Conservation (phyloP, 2,888 invertebrate genomes). For the Branchipolynoe longqiensis region DNA sequence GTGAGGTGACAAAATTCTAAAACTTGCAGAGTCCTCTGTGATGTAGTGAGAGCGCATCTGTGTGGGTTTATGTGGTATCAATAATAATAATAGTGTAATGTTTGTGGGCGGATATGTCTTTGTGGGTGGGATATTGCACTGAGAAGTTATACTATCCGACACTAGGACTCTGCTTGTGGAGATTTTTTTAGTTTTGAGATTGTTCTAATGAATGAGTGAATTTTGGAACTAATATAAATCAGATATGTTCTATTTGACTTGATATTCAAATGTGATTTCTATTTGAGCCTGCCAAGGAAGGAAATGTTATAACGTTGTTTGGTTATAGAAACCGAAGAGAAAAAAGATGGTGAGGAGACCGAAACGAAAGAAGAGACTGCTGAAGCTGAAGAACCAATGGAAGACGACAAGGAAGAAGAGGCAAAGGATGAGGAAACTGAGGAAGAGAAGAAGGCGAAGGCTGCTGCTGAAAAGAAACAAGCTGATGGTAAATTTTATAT, state of each 20-base stretch:
- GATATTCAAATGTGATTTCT: neutral
- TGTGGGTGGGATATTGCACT: neutral
- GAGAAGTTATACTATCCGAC: conserved; percentile 8
- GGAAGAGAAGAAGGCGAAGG: conserved; percentile 23
- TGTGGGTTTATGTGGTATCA: neutral
- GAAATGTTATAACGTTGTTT: neutral
- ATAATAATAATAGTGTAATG: no score
- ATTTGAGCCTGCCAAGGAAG: neutral
- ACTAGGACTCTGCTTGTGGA: conserved; percentile 16
- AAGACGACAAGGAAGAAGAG: conserved; percentile 12
- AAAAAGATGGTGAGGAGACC: neutral
- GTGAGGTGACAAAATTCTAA: conserved; percentile 37
- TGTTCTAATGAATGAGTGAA: neutral
- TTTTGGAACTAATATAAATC: neutral
- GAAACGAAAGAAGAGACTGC: neutral
- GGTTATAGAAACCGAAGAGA: conserved; percentile 11
- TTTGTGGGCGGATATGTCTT: neutral
- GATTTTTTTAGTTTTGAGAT: neutral
- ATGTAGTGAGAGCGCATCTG: conserved; percentile 5
- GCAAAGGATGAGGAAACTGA: conserved; percentile 12
- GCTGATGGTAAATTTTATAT: conserved; percentile 24
- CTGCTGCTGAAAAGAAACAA: conserved; percentile 25
- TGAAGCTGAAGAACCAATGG: conserved; percentile 19
- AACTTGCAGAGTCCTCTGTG: conserved; percentile 26
- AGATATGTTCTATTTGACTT: neutral